phyloP scores from a whole-genome alignment of 2,113 vertebrate genomes.

The Condylura cristata region DNA sequence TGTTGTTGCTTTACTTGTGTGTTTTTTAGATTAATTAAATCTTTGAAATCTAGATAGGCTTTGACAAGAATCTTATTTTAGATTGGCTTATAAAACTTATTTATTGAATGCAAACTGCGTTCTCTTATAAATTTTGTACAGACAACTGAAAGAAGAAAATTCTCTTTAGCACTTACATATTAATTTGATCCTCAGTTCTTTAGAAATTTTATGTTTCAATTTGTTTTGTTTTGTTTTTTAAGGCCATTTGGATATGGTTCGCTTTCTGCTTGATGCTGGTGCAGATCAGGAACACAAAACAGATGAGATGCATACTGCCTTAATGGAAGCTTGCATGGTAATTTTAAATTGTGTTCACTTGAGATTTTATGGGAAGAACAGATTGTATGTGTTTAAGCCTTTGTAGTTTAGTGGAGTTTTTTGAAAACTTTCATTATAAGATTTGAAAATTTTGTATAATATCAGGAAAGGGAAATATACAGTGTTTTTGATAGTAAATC shows the following conservation, averaged over 20 bases:
- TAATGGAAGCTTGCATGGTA: conserved; percentile 99
- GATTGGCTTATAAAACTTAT: conserved; percentile 57
- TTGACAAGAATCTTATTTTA: conserved; percentile 47
- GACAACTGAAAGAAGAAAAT: conserved; percentile 57
- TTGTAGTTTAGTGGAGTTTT: not conserved
- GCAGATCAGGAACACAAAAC: conserved; percentile 99
- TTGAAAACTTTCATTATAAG: not conserved
- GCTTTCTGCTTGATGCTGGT: conserved; percentile 98
- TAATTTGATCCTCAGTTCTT: not conserved
- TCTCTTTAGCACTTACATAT: conserved; percentile 4
- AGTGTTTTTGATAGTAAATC: not conserved
- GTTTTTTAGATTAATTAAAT: conserved; percentile 53
- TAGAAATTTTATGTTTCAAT: conserved; percentile 25
- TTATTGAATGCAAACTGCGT: conserved; percentile 58
- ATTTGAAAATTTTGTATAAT: not conserved
- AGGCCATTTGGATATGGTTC: conserved; percentile 99
- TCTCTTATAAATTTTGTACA: conserved; percentile 44
- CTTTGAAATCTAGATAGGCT: conserved; percentile 52
- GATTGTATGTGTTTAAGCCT: not conserved
- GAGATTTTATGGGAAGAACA: conserved; percentile 26
- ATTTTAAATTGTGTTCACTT: conserved; percentile 68
- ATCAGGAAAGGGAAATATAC: not conserved
- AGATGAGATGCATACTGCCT: conserved; percentile 99
- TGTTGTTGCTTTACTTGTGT: conserved; percentile 53
- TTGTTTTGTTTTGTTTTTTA: conserved; percentile 76